Base-by-base conservation (phyloP, 2,113 vertebrate species). In the Calonectris borealis region DNA sequence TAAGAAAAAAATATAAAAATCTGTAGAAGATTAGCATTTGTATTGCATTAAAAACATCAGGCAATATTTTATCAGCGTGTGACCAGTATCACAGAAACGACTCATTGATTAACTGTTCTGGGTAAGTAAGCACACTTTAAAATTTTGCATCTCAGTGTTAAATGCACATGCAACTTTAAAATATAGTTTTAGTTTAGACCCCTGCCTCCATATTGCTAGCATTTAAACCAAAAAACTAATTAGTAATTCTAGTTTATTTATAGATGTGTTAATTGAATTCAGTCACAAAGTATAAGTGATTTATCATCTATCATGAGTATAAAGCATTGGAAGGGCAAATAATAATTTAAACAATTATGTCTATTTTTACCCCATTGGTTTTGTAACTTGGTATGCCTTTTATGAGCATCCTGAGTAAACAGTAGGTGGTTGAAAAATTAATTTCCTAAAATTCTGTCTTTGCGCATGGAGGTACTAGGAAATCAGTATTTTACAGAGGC, bases 211-310 rank as follows among this genome's bases (percentile, higher is more conserved):
- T 57, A 31, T 87, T 92, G 84, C 91, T 95, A 96, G 79, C 92
- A 97, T 97, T 95, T 96, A 58, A 88, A 95, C 86, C 46, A 86
- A 94, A 97, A 97, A 97, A 86, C 91, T 57, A 73, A 90, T 92
- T 84, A 89, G 80, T 86, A 81, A 86, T 85, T 97, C 85, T 82
- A 32, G n/a, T 96, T 97, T 97, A 97, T 96, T 98, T 97, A 97
- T 97, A 96, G 96, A 87, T 44, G 42, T 86, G 92, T 94, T 98
- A 98, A 98, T 98, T 98, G 89, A 88, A 96, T 93, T 93, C 88
- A 91, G 70, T 97, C 96, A 80, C 40, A 95, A 77, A 96, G 77
- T 40, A 20, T 10, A 91, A 93, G 34, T 76, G 26, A 76, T 85
- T 88, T 96, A 72, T 93, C 31, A 54, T 92, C 64, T 87, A 16